Conservation (phyloP, 2,888 invertebrate genomes). For the Drosophila percnosoma region DNA sequence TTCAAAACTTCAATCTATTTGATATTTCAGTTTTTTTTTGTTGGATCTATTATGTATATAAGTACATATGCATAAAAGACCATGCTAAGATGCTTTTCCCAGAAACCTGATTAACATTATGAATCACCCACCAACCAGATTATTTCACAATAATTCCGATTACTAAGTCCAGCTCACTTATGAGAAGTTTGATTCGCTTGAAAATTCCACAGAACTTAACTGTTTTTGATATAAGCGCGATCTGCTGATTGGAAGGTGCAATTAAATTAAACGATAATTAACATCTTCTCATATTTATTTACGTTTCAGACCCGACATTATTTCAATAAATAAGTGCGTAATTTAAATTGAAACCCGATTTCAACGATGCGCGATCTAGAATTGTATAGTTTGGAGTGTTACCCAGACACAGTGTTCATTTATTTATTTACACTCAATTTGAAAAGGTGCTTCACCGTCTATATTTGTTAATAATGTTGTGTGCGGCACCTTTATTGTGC, state of each 20-base stretch:
- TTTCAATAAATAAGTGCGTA: no score
- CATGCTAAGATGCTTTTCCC: background rate
- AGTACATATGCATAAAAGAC: background rate
- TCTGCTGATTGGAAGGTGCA: background rate
- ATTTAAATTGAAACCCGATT: background rate
- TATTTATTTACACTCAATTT: constrained; percentile 12
- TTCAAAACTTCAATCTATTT: background rate
- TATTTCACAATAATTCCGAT: constrained; percentile 6
- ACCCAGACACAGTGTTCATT: constrained; percentile 6
- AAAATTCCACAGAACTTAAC: constrained; percentile 9
- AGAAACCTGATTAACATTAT: constrained; percentile 4
- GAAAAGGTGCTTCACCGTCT: constrained; percentile 2
- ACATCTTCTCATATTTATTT: background rate
- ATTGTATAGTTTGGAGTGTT: background rate
- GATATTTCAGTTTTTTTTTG: background rate
- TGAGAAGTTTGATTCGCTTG: constrained; percentile 22
- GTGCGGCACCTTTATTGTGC: background rate
- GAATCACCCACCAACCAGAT: background rate
- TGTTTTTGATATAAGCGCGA: background rate
- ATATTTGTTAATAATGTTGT: background rate
- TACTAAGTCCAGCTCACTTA: background rate
- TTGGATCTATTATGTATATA: background rate
- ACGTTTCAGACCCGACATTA: background rate
- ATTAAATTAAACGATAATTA: background rate
- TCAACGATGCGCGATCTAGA: background rate